These are phyloP conservation scores for Gerris buenoi DNA, from an alignment of 1,140 invertebrate species.

Conservation along the genomic window DNA sequence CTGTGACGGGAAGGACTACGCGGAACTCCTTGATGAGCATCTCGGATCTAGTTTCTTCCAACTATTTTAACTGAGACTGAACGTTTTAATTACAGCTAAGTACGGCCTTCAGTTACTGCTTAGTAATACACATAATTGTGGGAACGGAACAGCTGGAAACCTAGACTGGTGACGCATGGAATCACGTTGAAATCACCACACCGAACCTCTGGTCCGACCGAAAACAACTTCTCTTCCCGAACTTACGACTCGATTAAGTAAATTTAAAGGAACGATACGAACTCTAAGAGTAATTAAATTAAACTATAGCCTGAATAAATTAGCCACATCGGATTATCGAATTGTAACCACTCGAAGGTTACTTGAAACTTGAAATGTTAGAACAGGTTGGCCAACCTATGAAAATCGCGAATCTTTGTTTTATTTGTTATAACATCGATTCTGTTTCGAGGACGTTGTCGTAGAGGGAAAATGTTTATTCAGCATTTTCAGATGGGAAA, in stretches of 20 bases:
- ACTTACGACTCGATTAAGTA: background rate
- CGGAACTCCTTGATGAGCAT: constrained; percentile 98
- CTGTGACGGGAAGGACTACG: constrained; percentile 89
- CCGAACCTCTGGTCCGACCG: background rate
- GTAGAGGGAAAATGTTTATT: background rate
- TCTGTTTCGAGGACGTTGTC: background rate
- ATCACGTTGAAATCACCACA: background rate
- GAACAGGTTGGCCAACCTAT: background rate
- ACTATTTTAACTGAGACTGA: background rate
- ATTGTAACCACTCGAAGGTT: background rate
- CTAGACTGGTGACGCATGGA: background rate
- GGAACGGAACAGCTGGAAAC: background rate
- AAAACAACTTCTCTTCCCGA: background rate
- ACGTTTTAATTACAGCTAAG: background rate
- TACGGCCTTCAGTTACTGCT: background rate
- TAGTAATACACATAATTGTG: background rate
- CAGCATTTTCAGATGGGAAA: background rate
- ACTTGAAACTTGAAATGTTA: background rate
- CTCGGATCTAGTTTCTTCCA: background rate
- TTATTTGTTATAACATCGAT: background rate
- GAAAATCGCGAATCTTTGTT: background rate
- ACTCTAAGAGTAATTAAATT: background rate
- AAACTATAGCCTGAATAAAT: background rate
- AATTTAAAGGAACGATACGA: background rate
- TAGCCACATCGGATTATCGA: background rate